A percentile compares a stretch with the other conserved stretches of the same genome.
These are phyloP conservation scores for Anadara kagoshimensis DNA, from an alignment of 1,140 invertebrate genomes.

Conservation along the genomic window DNA sequence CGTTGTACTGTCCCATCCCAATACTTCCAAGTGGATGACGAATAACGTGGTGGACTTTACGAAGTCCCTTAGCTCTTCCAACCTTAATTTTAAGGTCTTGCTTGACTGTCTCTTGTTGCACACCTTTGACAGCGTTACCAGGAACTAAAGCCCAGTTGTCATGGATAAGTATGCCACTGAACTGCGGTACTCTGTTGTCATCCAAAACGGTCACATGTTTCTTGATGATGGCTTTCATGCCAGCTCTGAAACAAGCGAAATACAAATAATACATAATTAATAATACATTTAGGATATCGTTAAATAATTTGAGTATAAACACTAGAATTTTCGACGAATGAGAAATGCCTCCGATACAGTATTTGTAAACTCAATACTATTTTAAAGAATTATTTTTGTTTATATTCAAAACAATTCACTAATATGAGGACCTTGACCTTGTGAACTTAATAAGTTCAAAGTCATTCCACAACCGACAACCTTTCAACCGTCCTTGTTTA, in stretches of 20 bases:
- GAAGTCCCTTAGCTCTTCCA: slow-evolving; percentile 17
- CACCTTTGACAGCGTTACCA: slow-evolving; percentile 11
- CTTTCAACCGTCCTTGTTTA: too few relatives aligned
- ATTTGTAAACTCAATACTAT: too few relatives aligned
- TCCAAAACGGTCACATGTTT: slow-evolving; percentile 30
- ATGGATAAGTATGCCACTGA: slow-evolving; percentile 21
- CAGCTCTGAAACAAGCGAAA: slow-evolving; percentile 21
- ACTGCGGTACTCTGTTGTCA: slow-evolving; percentile 1
- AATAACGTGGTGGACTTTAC: slow-evolving; percentile 12
- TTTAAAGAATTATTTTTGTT: too few relatives aligned
- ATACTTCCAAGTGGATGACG: slow-evolving; percentile 24
- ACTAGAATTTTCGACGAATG: too few relatives aligned
- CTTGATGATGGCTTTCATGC: slow-evolving; percentile 23
- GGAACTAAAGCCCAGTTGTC: slow-evolving; percentile 26
- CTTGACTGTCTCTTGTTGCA: not conserved
- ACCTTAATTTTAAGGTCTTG: slow-evolving; percentile 20
- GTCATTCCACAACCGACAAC: too few relatives aligned
- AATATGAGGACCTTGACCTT: too few relatives aligned
- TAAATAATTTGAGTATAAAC: too few relatives aligned
- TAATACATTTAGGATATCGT: too few relatives aligned
- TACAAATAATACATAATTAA: too few relatives aligned
- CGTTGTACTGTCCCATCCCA: slow-evolving; percentile 31
- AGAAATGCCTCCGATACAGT: too few relatives aligned
- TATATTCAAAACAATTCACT: too few relatives aligned
- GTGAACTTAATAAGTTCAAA: too few relatives aligned